These are phyloP conservation scores for Alauda arvensis DNA, from an alignment of 2,797 vertebrate species.

Conservation along the genomic window DNA sequence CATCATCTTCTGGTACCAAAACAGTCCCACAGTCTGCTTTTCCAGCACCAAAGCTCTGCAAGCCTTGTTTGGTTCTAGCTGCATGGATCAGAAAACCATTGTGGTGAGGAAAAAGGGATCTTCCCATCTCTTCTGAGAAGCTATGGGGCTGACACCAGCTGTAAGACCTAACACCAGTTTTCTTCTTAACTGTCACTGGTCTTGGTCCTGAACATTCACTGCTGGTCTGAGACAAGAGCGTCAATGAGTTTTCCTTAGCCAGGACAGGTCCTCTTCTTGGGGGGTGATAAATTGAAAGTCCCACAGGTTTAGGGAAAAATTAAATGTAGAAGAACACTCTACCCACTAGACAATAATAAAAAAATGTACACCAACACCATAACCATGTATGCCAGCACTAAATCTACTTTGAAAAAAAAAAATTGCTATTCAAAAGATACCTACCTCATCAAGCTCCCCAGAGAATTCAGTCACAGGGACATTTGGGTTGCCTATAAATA, in stretches of 20 bases:
- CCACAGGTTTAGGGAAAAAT: background rate
- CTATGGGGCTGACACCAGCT: background rate
- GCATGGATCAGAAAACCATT: background rate
- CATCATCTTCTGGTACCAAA: background rate
- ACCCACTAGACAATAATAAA: background rate
- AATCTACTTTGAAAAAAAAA: background rate
- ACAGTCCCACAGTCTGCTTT: background rate
- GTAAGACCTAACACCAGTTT: fast-evolving
- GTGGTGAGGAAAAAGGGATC: background rate
- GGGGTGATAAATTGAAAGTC: background rate
- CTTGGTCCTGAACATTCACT: background rate
- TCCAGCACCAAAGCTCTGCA: background rate
- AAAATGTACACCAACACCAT: background rate
- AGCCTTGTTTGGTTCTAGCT: background rate
- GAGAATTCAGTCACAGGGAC: background rate
- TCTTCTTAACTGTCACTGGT: background rate
- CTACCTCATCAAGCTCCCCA: background rate
- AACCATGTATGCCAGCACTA: background rate
- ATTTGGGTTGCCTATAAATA: background rate
- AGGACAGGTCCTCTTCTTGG: background rate
- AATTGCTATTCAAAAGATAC: background rate
- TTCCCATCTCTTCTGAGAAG: background rate
- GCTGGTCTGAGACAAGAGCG: background rate
- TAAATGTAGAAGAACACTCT: background rate
- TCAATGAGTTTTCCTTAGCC: background rate